Base-by-base conservation (phyloP, 2,888 invertebrate species). In the Epistrophe grossulariae region DNA sequence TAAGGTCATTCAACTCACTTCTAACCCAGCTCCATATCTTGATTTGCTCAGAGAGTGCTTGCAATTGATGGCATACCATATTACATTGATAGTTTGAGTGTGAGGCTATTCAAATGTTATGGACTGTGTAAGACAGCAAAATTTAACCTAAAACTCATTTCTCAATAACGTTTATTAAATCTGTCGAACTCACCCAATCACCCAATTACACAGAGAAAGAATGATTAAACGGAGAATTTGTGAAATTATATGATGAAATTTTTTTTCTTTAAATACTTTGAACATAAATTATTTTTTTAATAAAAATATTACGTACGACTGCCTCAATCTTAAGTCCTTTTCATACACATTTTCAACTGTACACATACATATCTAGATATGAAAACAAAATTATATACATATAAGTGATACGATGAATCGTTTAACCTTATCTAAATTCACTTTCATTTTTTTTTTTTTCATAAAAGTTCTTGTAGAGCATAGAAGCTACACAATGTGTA, bases 361-460 rank as follows among this genome's bases (percentile, higher is more conserved):
- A n/a, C n/a, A n/a, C n/a, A 35, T 1, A 35, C 35, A 35, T 10
- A 35, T 9, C 0, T 35, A 9, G 9, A 9, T 28, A 57, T 50
- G 11, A 15, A n/a, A 57, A 7, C 31, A 17, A 60, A 60, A 60
- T 17, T 13, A 62, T 62, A 62, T 40, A 62, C 40, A 40, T 10
- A 40, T 19, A 24, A 40, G 8, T 60, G 24, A 24, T 24, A 24
- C 24, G 1, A 24, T 24, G 3, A 24, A 2, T 24, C 24, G 24
- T 24, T 24, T 24, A 24, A 62, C 60, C 60, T 62, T 62, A 17
- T 40, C 13, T 15, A 4, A 40, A 62, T 19, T 62, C 15, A 40
- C 4, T 40, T 62, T n/a, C n/a, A n/a, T n/a, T n/a, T n/a, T n/a
- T n/a, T n/a, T n/a, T n/a, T n/a, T 35, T 48, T 31, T 31, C n/a